Evolutionary conservation across 2,888 invertebrate species (phyloP).

Genomic region (Drosophila testacea): DNA sequence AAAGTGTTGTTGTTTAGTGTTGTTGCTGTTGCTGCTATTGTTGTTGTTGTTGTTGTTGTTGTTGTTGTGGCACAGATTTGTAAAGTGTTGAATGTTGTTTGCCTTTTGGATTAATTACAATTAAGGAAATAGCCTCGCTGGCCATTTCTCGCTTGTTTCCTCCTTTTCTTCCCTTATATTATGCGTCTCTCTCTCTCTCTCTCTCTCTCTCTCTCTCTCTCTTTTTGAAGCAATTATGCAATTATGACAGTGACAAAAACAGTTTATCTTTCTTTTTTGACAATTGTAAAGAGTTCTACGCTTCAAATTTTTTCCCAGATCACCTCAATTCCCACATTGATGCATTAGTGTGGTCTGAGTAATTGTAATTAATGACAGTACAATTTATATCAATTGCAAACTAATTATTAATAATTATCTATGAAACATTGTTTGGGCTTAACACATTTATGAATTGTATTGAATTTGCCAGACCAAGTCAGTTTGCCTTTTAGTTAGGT

Average conservation of each 20-base stretch:
- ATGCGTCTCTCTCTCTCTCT: not conserved
- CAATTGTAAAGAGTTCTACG: too few species aligned
- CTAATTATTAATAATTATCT: too few species aligned
- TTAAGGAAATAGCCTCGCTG: conserved; percentile 22
- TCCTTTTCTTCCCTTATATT: not conserved
- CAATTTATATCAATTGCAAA: too few species aligned
- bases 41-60: not conserved
- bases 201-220: not conserved
- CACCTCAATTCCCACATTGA: too few species aligned
- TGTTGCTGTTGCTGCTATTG: not conserved
- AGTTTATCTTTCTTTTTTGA: too few species aligned
- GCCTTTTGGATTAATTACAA: conserved; percentile 46
- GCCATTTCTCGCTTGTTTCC: not conserved
- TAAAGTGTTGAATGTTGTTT: conserved; percentile 36
- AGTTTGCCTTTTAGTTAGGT: not conserved
- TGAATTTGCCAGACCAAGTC: not conserved
- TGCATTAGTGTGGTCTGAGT: too few species aligned
- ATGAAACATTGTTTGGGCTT: too few species aligned
- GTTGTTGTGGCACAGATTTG: conserved; percentile 15
- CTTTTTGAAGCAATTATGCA: not conserved
- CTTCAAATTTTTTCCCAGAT: too few species aligned
- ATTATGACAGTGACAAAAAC: not conserved
- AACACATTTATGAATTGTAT: too few species aligned
- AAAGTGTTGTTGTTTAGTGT: conserved; percentile 1
- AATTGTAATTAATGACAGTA: too few species aligned